A percentile compares a stretch with the other conserved stretches of the same genome.
Conservation (phyloP, 1,140 invertebrate species). For the Drosophila kohkoa region DNA sequence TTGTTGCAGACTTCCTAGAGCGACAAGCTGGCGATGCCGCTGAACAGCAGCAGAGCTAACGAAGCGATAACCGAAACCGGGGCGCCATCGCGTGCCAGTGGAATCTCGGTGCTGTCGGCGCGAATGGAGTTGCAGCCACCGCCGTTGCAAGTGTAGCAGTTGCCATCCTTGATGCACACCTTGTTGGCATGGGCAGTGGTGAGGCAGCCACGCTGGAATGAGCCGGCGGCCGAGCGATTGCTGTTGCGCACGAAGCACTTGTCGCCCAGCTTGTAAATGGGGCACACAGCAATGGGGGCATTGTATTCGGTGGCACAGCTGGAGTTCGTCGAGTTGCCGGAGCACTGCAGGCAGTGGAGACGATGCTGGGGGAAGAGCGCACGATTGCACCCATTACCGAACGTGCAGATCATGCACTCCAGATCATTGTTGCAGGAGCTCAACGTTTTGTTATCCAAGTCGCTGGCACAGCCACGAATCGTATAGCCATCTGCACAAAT, state of each 20-base stretch:
- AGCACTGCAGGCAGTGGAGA: slow-evolving; percentile 71
- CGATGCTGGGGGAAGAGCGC: slow-evolving; percentile 69
- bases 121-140: slow-evolving; percentile 70
- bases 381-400: slow-evolving; percentile 74
- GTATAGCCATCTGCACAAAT: slow-evolving; percentile 66
- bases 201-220: slow-evolving; percentile 79
- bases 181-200: slow-evolving; percentile 65
- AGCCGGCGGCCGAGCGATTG: slow-evolving; percentile 49
- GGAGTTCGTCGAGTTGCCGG: slow-evolving; percentile 60
- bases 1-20: slow-evolving; percentile 30
- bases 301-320: slow-evolving; percentile 63
- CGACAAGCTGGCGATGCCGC: slow-evolving; percentile 30
- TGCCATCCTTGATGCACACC: slow-evolving; percentile 62
- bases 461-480: slow-evolving; percentile 71
- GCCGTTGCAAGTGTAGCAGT: slow-evolving; percentile 75
- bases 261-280: slow-evolving; percentile 72
- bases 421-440: slow-evolving; percentile 71
- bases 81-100: slow-evolving; percentile 71
- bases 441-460: slow-evolving; percentile 65
- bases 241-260: slow-evolving; percentile 78
- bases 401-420: slow-evolving; percentile 66
- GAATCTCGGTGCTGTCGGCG: slow-evolving; percentile 58
- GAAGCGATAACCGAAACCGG: slow-evolving; percentile 42
- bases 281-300: slow-evolving; percentile 56
- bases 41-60: slow-evolving; percentile 43